A percentile compares a stretch with the other conserved stretches of the same genome.
Evolutionary conservation across 35 echinoderm and acorn worm species (phyloP).

Genomic region (Apostichopus japonicus): DNA sequence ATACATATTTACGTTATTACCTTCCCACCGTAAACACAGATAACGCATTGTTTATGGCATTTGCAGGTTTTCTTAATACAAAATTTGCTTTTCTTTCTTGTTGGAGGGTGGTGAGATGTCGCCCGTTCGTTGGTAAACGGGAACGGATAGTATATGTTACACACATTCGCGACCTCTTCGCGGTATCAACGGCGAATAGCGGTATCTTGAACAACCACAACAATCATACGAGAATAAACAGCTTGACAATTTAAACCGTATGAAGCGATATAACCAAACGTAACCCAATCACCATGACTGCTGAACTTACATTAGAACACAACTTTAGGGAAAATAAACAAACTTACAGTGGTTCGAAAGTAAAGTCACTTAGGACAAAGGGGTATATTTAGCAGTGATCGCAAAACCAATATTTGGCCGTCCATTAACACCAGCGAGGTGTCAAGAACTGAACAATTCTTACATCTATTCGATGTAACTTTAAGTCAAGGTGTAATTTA

Average conservation of each 20-base stretch:
- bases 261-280: background rate
- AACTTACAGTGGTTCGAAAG: background rate
- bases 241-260: background rate
- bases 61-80: too few relatives aligned
- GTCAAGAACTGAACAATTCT: background rate
- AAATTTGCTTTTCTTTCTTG: too few relatives aligned
- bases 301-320: background rate
- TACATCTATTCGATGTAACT: background rate
- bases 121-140: too few relatives aligned
- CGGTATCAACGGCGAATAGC: too few relatives aligned
- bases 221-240: slow-evolving; percentile 7
- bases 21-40: too few relatives aligned
- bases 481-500: slow-evolving; percentile 7
- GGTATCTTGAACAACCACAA: background rate
- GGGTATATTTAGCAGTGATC: slow-evolving; percentile 1
- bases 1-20: too few relatives aligned
- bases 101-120: too few relatives aligned
- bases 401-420: background rate
- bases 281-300: background rate
- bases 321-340: slow-evolving; percentile 8
- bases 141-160: too few relatives aligned
- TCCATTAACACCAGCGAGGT: background rate
- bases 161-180: too few relatives aligned
- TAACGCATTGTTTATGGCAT: too few relatives aligned
- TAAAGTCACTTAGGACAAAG: background rate